Base-by-base conservation (phyloP, 1,140 invertebrate species). In the Drosophila seguyi region DNA sequence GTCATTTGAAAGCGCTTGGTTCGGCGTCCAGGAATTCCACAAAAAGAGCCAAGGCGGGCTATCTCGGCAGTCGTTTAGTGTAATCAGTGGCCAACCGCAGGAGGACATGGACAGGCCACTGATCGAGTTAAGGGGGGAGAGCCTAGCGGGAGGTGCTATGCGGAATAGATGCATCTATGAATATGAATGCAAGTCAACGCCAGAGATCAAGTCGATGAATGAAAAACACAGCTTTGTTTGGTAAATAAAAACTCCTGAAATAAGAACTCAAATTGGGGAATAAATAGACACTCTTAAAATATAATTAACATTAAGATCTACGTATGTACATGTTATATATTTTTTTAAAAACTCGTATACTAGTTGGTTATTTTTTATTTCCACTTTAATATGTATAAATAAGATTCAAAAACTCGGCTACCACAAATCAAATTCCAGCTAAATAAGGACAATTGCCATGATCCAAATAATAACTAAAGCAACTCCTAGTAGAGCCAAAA, bases 31-130 rank as follows among this genome's bases (percentile, higher is more conserved):
- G 81, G 78, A 85, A 85, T 85, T 79, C 82, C 66, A 61, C n/a
- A 22, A 47, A 48, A 48, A 48, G 60, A 62, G 47, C 66, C 39
- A 74, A 42, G 74, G 41, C 73, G 65, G 71, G 59, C 79, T 85
- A 85, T 85, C 82, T 65, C 63, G 56, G 55, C 74, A 78, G 65
- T 82, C 79, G 84, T 86, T 87, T 86, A 81, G 82, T 59, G 68
- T 86, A 87, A 86, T 87, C 83, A 86, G 69, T 68, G 75, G 53
- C 69, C 31, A 38, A 34, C 66, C 67, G 22, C 44, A 72, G 44
- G 66, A 39, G 44, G 67, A 72, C 36, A 71, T 67, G 66, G 62
- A 34, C 62, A 67, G 56, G 13, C 20, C 27, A 18, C 20, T 8
- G 2, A 38, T 14, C 4, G 22, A 34, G 48, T 11, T 10, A 14